phyloP scores from a whole-genome alignment of 1,140 invertebrate species.

The Lutraria rhynchaena region DNA sequence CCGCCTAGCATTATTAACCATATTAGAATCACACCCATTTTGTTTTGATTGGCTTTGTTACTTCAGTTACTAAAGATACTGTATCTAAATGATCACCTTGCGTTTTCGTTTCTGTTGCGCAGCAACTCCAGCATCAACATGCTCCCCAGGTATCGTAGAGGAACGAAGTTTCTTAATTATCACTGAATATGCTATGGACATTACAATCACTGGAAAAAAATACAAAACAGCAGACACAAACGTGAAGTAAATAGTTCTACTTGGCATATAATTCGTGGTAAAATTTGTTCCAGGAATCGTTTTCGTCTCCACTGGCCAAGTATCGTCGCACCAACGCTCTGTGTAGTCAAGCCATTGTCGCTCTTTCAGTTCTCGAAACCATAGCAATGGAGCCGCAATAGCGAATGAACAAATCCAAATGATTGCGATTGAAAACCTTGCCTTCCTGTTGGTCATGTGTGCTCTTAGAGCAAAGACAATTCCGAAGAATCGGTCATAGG shows the following conservation, averaged over 20 bases:
- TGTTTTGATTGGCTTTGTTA: too few relatives aligned
- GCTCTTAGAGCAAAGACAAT: constrained; percentile 79
- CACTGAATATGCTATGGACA: constrained; percentile 82
- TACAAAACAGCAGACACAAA: constrained; percentile 82
- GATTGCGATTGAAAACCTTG: constrained; percentile 78
- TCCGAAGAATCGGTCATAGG: constrained; percentile 82
- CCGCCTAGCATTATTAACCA: too few relatives aligned
- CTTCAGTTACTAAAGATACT: too few relatives aligned
- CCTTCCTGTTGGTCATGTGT: constrained; percentile 75
- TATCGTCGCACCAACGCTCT: constrained; percentile 79
- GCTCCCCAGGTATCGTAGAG: constrained; percentile 69
- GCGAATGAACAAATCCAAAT: constrained; percentile 81
- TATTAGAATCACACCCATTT: too few relatives aligned
- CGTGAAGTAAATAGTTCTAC: constrained; percentile 80
- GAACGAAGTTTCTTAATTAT: constrained; percentile 80
- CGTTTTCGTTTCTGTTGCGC: constrained; percentile 67
- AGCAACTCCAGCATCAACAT: constrained; percentile 64
- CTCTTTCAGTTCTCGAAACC: constrained; percentile 69
- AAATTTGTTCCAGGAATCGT: constrained; percentile 48
- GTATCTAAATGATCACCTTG: constrained; percentile 70
- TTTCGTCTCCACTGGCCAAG: constrained; percentile 67
- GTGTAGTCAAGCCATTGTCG: constrained; percentile 75
- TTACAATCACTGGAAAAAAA: constrained; percentile 82
- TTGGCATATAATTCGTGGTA: constrained; percentile 61
- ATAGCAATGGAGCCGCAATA: constrained; percentile 79